Evolutionary conservation across 2,113 vertebrate species (phyloP).

Genomic region (Oriolus oriolus): DNA sequence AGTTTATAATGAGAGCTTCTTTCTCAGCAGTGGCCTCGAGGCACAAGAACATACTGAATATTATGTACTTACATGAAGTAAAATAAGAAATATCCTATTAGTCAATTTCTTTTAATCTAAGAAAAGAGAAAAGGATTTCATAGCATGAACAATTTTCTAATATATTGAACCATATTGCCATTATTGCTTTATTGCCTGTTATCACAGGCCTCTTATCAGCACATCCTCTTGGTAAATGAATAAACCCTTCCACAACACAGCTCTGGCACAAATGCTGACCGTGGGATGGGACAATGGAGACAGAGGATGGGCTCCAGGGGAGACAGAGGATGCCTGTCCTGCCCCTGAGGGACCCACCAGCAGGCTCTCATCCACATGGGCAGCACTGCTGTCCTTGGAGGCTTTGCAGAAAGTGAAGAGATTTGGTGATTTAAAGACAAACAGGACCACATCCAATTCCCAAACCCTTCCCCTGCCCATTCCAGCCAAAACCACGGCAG

Average conservation of each 20-base stretch:
- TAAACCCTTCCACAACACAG: not conserved
- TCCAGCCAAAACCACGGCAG: not conserved
- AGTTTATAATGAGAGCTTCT: not conserved
- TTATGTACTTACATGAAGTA: not conserved
- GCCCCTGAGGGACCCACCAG: not conserved
- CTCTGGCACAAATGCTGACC: not conserved
- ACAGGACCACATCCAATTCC: accelerated
- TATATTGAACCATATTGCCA: conserved; percentile 1
- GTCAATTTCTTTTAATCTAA: not conserved
- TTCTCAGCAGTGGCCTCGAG: not conserved
- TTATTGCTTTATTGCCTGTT: conserved; percentile 11
- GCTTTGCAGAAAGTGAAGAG: not conserved
- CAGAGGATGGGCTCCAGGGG: not conserved
- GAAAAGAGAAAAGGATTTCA: not conserved
- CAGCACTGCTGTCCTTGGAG: not conserved
- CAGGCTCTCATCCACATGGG: not conserved
- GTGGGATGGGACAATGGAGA: not conserved
- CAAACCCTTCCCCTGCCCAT: not conserved
- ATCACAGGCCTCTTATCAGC: conserved; percentile 1
- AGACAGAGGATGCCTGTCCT: not conserved
- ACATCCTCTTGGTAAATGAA: not conserved
- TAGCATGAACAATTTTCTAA: not conserved
- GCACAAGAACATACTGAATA: not conserved
- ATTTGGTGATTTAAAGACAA: not conserved
- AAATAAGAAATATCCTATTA: not conserved